A percentile compares a stretch with the other conserved stretches of the same genome.
These are phyloP conservation scores for Xenopus laevis DNA, from an alignment of 2,113 vertebrate species.

Conservation along the genomic window DNA sequence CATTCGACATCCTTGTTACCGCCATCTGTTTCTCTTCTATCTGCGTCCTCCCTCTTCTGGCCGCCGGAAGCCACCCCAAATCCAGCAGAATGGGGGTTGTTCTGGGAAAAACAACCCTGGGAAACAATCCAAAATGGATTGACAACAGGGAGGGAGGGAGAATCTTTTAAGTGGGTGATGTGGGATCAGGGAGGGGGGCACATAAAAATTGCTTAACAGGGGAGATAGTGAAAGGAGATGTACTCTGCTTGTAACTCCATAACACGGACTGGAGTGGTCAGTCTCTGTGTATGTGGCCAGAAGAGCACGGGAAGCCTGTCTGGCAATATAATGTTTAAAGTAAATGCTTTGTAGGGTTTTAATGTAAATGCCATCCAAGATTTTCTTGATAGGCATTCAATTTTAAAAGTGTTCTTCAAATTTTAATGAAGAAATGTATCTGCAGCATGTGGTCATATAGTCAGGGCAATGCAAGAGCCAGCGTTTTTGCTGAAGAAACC, in stretches of 20 bases:
- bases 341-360: too few relatives aligned
- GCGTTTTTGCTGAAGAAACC: neutral
- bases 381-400: too few relatives aligned
- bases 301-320: too few relatives aligned
- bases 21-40: constrained; percentile 37
- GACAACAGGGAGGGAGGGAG: constrained; percentile 14
- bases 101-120: constrained; percentile 19
- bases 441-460: neutral
- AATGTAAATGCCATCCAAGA: too few relatives aligned
- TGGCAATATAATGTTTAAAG: too few relatives aligned
- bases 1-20: constrained; percentile 33
- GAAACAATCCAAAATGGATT: constrained; percentile 17
- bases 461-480: neutral
- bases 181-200: constrained; percentile 25
- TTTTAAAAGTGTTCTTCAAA: neutral
- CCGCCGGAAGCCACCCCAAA: constrained; percentile 26
- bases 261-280: too few relatives aligned
- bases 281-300: too few relatives aligned
- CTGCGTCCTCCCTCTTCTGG: constrained; percentile 34
- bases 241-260: neutral
- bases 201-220: constrained; percentile 19
- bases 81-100: constrained; percentile 32
- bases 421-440: constrained; percentile 16
- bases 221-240: neutral
- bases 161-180: constrained; percentile 22